These are phyloP conservation scores for Chaetophractus vellerosus DNA, from an alignment of 2,797 vertebrate genomes.

Conservation along the genomic window DNA sequence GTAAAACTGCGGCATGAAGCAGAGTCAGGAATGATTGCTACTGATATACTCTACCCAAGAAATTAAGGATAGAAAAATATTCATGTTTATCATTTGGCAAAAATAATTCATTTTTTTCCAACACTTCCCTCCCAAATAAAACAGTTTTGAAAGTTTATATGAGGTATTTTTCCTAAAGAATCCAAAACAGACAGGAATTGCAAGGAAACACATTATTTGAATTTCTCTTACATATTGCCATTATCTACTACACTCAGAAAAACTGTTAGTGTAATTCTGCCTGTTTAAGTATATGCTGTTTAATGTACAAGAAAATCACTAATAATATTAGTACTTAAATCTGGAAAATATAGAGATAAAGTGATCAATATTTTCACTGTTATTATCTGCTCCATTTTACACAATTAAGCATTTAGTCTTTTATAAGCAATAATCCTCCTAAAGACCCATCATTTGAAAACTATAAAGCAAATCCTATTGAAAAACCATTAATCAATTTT, in stretches of 20 bases:
- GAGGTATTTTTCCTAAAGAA: slow-evolving; percentile 1
- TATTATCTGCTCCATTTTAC: neutral
- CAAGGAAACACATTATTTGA: slow-evolving; percentile 56
- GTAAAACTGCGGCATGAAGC: slow-evolving; percentile 82
- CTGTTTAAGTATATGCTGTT: neutral
- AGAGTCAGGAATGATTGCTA: slow-evolving; percentile 81
- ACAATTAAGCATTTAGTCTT: slow-evolving; percentile 24
- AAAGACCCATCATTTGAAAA: slow-evolving; percentile 78
- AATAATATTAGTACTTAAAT: slow-evolving; percentile 7
- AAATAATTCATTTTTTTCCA: slow-evolving; percentile 71
- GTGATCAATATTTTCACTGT: neutral
- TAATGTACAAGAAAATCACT: slow-evolving; percentile 66
- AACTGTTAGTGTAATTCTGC: slow-evolving; percentile 4
- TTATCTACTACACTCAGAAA: slow-evolving; percentile 49
- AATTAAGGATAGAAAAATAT: slow-evolving; percentile 59
- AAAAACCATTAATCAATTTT: slow-evolving; percentile 73
- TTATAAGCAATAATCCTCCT: slow-evolving; percentile 51
- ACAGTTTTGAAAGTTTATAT: slow-evolving; percentile 65
- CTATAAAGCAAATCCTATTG: slow-evolving; percentile 66
- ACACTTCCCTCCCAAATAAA: neutral
- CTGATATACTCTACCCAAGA: slow-evolving; percentile 72
- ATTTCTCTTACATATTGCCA: slow-evolving; percentile 34
- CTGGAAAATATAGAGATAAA: slow-evolving; percentile 11
- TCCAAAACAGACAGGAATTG: slow-evolving; percentile 54
- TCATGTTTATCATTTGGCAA: slow-evolving; percentile 66